These are phyloP conservation scores for Bradypus variegatus DNA, from an alignment of 2,797 vertebrate genomes.

Conservation along the genomic window DNA sequence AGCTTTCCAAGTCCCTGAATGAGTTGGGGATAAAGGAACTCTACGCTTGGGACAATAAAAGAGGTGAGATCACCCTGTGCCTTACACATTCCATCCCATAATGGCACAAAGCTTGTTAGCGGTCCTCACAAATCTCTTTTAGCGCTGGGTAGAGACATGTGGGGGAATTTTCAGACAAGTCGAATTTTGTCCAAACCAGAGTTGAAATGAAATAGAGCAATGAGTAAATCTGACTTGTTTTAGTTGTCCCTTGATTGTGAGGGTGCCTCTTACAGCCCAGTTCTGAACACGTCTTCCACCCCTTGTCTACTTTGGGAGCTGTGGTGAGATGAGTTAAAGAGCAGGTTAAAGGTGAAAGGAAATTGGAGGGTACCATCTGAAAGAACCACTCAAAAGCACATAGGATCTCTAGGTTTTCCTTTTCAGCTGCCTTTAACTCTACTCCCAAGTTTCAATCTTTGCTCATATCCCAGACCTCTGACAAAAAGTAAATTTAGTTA, in stretches of 20 bases:
- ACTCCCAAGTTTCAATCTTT: neutral
- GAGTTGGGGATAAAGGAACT: constrained; percentile 91
- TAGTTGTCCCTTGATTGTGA: neutral
- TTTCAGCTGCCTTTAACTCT: neutral
- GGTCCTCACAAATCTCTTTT: fast-evolving
- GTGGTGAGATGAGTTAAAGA: neutral
- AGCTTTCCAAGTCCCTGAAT: constrained; percentile 84
- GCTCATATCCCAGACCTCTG: too few species aligned
- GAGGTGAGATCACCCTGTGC: constrained; percentile 75
- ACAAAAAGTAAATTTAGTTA: too few species aligned
- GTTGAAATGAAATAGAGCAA: too few species aligned
- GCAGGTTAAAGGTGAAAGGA: too few species aligned
- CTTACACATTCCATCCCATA: fast-evolving
- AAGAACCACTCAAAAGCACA: neutral
- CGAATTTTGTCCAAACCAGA: neutral
- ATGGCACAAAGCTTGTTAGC: fast-evolving
- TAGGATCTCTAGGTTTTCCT: fast-evolving
- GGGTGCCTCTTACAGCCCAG: neutral
- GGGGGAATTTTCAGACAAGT: neutral
- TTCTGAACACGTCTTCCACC: fast-evolving
- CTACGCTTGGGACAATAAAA: constrained; percentile 87
- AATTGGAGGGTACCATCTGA: too few species aligned
- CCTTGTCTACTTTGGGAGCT: neutral
- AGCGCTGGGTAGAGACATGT: fast-evolving
- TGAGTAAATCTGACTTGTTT: neutral